Percentiles rank a stretch among this genome's conserved stretches.
phyloP scores from a whole-genome alignment of 2,888 invertebrate genomes.

The Odontocolon sp. region DNA sequence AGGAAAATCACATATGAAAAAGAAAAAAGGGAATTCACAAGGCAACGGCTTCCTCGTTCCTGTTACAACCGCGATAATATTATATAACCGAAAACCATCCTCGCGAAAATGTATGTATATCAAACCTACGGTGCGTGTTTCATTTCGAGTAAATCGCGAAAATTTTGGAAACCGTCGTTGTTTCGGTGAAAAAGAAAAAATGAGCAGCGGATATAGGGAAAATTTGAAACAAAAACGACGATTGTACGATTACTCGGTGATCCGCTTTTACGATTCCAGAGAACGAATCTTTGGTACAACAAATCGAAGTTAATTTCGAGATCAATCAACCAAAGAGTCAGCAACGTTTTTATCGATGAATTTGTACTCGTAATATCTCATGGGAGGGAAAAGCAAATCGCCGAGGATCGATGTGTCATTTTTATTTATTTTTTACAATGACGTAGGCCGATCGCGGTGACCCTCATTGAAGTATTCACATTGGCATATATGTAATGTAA shows the following conservation, averaged over 20 bases:
- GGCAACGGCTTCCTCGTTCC: too few species aligned
- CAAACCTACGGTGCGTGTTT: neutral
- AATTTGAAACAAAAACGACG: neutral
- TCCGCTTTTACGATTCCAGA: neutral
- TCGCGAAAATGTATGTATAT: neutral
- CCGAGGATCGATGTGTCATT: slow-evolving; percentile 40
- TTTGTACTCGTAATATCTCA: slow-evolving; percentile 36
- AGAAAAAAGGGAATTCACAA: neutral
- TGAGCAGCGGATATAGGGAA: neutral
- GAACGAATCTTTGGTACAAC: neutral
- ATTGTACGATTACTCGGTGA: slow-evolving; percentile 26
- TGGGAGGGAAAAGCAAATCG: slow-evolving; percentile 9
- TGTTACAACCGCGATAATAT: too few species aligned
- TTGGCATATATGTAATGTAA: slow-evolving; percentile 53
- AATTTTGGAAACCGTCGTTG: slow-evolving; percentile 6
- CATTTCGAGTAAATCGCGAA: neutral
- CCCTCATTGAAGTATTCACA: slow-evolving; percentile 55
- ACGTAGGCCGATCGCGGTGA: slow-evolving; percentile 21
- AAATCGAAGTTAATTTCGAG: slow-evolving; percentile 5
- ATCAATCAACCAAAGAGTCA: neutral
- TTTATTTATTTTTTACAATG: slow-evolving; percentile 16
- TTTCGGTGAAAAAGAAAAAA: neutral
- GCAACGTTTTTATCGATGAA: slow-evolving; percentile 14
- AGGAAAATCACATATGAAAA: neutral
- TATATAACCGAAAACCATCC: neutral